Percentiles rank a stretch among this genome's conserved stretches.
phyloP scores from a whole-genome alignment of 2,888 invertebrate species.

The Ashinkailepas kermadecensis region DNA sequence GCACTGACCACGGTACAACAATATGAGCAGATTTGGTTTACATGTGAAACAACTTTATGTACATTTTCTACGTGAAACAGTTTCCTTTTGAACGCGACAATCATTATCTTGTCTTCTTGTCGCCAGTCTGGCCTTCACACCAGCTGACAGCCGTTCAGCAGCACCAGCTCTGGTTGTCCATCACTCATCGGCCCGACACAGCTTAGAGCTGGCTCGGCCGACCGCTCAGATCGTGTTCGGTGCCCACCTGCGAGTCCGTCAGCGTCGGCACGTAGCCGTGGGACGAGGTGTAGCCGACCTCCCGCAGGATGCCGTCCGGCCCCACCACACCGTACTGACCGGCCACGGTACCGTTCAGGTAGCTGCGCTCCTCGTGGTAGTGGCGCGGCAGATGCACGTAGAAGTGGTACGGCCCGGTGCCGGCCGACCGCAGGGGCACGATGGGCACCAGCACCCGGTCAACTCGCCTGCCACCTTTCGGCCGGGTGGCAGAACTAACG shows the following conservation, averaged over 20 bases:
- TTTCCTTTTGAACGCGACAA: too few species aligned
- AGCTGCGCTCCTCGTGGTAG: constrained; percentile 12
- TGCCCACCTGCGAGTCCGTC: neutral
- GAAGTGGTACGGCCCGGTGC: constrained; percentile 8
- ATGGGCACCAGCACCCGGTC: neutral
- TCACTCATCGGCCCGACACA: too few species aligned
- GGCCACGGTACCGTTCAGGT: constrained; percentile 7
- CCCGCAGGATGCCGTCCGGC: neutral
- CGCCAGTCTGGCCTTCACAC: too few species aligned
- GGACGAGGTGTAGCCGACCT: constrained; percentile 7
- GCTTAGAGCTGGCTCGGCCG: neutral
- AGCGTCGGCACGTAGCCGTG: constrained; percentile 6
- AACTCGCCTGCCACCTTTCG: neutral
- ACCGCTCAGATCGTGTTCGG: neutral
- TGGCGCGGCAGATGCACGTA: neutral
- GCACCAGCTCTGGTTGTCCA: too few species aligned
- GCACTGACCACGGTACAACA: too few species aligned
- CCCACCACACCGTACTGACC: constrained; percentile 13
- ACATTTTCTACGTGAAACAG: too few species aligned
- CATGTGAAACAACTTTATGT: too few species aligned
- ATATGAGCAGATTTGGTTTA: too few species aligned
- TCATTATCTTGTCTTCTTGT: too few species aligned
- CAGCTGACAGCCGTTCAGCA: too few species aligned
- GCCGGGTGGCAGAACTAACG: neutral
- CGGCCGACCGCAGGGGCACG: neutral